Evolutionary conservation across 2,888 invertebrate species (phyloP), one percentile per base, ranked within the genome.

Genomic region (Emmelina monodactyla): DNA sequence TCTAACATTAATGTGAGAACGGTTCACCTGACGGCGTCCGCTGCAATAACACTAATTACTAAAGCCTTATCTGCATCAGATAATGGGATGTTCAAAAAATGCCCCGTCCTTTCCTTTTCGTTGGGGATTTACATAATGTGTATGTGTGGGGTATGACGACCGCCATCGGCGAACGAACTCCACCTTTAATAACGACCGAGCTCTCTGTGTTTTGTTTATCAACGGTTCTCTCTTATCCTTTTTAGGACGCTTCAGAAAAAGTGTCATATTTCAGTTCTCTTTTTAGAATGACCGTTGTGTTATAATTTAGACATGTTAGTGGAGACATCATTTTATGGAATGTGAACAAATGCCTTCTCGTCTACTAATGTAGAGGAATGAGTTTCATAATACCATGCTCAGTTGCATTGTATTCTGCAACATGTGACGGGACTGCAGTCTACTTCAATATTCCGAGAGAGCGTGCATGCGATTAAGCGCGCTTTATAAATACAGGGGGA

Each of bases 121-220:
- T 66, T 67, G 57, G 58, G 56, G 59, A 76, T 78, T 75, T 70
- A 72, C 71, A 76, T 76, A 73, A 75, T 72, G 71, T n/a, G n/a
- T n/a, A 71, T 64, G 69, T 69, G 69, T 63, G 66, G 69, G 67
- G 70, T 66, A 62, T 63, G 61, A 69, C 63, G 66, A 66, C 63
- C 62, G 70, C 58, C 62, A 54, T 55, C 50, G 54, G 56, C 55
- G 51, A 55, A 59, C n/a, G n/a, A n/a, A n/a, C n/a, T n/a, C n/a
- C n/a, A n/a, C n/a, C n/a, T n/a, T n/a, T n/a, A n/a, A n/a, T n/a
- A n/a, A n/a, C n/a, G n/a, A n/a, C n/a, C n/a, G n/a, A n/a, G n/a
- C n/a, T n/a, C n/a, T n/a, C n/a, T n/a, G n/a, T n/a, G n/a, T n/a
- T n/a, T n/a, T n/a, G n/a, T n/a, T n/a, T n/a, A n/a, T n/a, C n/a